These are phyloP conservation scores for Cylloceria caligata DNA, from an alignment of 2,888 invertebrate genomes.

Conservation along the genomic window DNA sequence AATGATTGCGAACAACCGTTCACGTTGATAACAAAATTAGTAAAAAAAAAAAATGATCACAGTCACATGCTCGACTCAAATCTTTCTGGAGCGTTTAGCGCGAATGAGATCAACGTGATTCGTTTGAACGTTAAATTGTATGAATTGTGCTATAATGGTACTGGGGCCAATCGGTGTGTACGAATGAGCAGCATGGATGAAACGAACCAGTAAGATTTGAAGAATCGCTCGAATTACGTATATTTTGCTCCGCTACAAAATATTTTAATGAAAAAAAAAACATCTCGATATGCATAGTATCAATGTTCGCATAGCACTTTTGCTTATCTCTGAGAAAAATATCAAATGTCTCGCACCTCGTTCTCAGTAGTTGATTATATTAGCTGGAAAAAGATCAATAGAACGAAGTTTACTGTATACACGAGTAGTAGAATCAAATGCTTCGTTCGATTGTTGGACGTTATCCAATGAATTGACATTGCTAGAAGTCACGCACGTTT, in stretches of 20 bases:
- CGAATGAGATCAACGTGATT: constrained; percentile 47
- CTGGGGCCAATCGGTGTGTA: constrained; percentile 69
- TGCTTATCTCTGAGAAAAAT: constrained; percentile 7
- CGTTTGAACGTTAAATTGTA: constrained; percentile 59
- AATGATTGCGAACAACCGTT: constrained; percentile 4
- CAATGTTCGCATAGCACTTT: constrained; percentile 2
- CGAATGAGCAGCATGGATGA: constrained; percentile 49
- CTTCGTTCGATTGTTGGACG: constrained; percentile 51
- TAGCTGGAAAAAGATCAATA: constrained; percentile 21
- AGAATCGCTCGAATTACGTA: constrained; percentile 17
- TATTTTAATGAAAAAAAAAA: not conserved
- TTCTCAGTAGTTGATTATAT: constrained; percentile 18
- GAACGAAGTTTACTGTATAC: constrained; percentile 39
- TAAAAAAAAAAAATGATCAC: constrained; percentile 20
- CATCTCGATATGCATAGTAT: not conserved
- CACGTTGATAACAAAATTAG: not conserved
- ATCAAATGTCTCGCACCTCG: constrained; percentile 37
- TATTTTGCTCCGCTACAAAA: not conserved
- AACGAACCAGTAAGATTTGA: constrained; percentile 63
- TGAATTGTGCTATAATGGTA: constrained; percentile 65
- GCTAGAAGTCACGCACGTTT: constrained; percentile 4
- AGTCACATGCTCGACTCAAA: constrained; percentile 34
- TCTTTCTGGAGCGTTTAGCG: constrained; percentile 60
- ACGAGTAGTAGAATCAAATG: constrained; percentile 39
- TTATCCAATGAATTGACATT: constrained; percentile 40